Evolutionary conservation across 1,140 invertebrate species (phyloP).

Genomic region (Lasioglossum baleicum): DNA sequence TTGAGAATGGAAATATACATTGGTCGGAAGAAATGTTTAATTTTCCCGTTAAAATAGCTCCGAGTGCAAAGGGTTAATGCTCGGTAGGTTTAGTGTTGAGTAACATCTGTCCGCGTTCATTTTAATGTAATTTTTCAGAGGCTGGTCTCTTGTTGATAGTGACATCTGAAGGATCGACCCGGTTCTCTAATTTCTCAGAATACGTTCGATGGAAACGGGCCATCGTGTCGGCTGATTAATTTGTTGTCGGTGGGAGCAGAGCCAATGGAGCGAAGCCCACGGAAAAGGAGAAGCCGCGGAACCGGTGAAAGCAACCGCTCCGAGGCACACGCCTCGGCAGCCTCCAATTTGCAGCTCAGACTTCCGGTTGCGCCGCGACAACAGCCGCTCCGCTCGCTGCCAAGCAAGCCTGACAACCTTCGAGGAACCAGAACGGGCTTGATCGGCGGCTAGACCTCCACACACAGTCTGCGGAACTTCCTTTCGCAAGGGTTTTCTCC

Average conservation of each 20-base stretch:
- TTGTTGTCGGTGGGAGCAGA: background rate
- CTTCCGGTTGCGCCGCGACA: background rate
- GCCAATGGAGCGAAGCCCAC: background rate
- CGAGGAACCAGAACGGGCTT: background rate
- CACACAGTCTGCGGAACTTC: constrained; percentile 1
- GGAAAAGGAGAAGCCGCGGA: background rate
- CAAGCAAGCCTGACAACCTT: constrained; percentile 1
- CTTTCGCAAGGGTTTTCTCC: constrained; percentile 12
- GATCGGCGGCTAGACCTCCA: background rate
- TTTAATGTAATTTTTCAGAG: too few species aligned
- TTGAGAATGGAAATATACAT: too few species aligned
- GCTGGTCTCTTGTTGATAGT: too few species aligned
- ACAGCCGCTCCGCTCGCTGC: background rate
- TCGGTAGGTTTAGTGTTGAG: too few species aligned
- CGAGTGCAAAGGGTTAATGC: too few species aligned
- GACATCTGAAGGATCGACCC: too few species aligned
- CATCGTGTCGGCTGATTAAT: too few species aligned
- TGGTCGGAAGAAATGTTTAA: too few species aligned
- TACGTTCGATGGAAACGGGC: too few species aligned
- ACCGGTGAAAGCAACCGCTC: background rate
- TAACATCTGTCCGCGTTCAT: too few species aligned
- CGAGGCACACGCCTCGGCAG: constrained; percentile 33
- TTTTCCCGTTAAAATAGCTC: too few species aligned
- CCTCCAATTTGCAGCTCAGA: constrained; percentile 58
- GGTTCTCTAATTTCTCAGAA: too few species aligned